Conservation (phyloP, 2,113 vertebrate genomes). For the Myrmecophaga tridactyla region DNA sequence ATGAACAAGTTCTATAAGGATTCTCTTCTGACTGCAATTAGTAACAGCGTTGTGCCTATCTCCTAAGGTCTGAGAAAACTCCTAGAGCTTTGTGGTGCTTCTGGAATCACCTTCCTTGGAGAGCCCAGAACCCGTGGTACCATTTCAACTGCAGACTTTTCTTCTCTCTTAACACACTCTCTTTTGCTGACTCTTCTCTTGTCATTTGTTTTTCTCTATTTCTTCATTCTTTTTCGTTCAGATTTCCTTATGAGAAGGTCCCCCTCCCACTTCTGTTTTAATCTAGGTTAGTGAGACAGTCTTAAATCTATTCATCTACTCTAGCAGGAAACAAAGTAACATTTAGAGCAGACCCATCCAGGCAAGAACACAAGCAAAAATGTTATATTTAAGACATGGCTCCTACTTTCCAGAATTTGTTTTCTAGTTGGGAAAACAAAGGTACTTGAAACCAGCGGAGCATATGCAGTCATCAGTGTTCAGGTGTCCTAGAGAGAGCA, state of each 20-base stretch:
- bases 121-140: slow-evolving; percentile 31
- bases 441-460: background rate
- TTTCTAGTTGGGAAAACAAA: background rate
- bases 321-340: background rate
- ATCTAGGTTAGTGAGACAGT: slow-evolving; percentile 7
- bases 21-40: slow-evolving; percentile 53
- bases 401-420: background rate
- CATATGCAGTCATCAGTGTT: background rate
- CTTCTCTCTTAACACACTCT: slow-evolving; percentile 17
- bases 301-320: slow-evolving; percentile 12
- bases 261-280: slow-evolving; percentile 7
- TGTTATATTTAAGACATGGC: background rate
- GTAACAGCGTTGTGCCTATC: slow-evolving; percentile 45
- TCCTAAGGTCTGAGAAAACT: slow-evolving; percentile 47
- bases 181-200: slow-evolving; percentile 55
- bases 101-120: slow-evolving; percentile 29
- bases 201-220: slow-evolving; percentile 19
- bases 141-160: slow-evolving; percentile 38
- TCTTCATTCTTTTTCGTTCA: background rate
- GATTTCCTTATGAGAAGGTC: background rate
- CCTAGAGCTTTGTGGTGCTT: slow-evolving; percentile 26
- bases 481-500: background rate
- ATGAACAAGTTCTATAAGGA: slow-evolving; percentile 37
- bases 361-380: background rate
- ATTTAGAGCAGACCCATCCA: background rate